Conservation (phyloP, 2,797 vertebrate species). For the Sebastes kiyomatsui region DNA sequence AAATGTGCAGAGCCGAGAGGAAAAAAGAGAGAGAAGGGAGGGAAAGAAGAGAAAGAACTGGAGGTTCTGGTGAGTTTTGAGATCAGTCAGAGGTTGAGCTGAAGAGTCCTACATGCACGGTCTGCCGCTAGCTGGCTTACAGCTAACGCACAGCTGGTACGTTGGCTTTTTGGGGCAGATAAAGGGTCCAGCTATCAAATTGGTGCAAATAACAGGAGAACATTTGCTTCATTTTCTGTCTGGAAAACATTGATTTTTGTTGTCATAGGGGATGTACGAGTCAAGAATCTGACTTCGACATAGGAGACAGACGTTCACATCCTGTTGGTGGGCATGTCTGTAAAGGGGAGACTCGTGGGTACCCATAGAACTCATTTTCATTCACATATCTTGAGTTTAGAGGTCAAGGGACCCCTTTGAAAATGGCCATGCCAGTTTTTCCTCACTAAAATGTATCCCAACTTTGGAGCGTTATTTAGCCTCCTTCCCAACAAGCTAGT, state of each 20-base stretch:
- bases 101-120: not conserved
- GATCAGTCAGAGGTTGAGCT: not conserved
- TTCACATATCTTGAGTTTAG: no score
- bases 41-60: no score
- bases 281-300: not conserved
- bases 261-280: not conserved
- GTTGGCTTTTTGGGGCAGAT: not conserved
- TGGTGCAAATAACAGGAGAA: not conserved
- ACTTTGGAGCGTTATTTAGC: no score
- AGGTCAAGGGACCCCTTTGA: no score
- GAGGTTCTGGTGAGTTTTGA: not conserved
- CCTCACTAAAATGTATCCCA: no score
- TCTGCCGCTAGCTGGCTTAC: not conserved
- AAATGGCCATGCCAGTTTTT: no score
- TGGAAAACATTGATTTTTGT: not conserved
- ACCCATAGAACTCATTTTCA: no score
- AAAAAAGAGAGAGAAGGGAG: not conserved
- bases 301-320: not conserved
- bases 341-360: no score
- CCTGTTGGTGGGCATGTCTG: not conserved
- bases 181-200: not conserved
- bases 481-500: no score
- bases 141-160: not conserved
- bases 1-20: not conserved
- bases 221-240: not conserved